phyloP scores from a whole-genome alignment of 2,113 vertebrate genomes.

The Psittacula cyanocephala region DNA sequence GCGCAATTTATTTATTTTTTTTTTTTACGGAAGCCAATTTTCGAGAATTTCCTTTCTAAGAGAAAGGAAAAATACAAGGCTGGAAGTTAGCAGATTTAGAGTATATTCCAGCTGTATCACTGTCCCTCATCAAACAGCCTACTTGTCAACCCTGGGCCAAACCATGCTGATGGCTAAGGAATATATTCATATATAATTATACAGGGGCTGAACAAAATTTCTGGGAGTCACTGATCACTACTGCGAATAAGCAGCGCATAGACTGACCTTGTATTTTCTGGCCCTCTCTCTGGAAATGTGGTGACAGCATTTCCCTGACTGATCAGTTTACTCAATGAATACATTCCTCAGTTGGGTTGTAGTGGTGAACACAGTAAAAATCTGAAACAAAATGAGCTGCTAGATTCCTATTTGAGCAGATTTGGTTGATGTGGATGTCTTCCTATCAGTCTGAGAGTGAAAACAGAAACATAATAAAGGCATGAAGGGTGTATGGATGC shows the following conservation, averaged over 20 bases:
- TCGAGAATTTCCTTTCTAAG: neutral
- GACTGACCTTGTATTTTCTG: neutral
- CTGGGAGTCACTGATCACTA: neutral
- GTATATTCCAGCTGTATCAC: neutral
- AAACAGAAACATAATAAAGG: conserved; percentile 33
- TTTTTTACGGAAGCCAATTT: neutral
- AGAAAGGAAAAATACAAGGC: neutral
- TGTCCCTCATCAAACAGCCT: neutral
- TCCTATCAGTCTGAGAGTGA: conserved; percentile 19
- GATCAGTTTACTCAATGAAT: neutral
- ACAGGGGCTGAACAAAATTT: neutral
- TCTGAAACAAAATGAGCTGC: neutral
- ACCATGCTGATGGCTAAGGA: neutral
- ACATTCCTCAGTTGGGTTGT: neutral
- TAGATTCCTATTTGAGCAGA: neutral
- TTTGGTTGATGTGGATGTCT: conserved; percentile 22
- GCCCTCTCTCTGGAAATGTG: neutral
- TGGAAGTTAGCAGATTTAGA: neutral
- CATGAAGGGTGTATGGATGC: neutral
- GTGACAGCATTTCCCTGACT: neutral
- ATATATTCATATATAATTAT: neutral
- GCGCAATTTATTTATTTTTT: too few relatives aligned
- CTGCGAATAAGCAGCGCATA: neutral
- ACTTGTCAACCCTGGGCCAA: neutral
- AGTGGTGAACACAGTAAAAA: neutral